Evolutionary conservation across 2,113 vertebrate genomes (phyloP), one percentile per base, ranked within the genome.

Genomic region (Salvelinus sp.): DNA sequence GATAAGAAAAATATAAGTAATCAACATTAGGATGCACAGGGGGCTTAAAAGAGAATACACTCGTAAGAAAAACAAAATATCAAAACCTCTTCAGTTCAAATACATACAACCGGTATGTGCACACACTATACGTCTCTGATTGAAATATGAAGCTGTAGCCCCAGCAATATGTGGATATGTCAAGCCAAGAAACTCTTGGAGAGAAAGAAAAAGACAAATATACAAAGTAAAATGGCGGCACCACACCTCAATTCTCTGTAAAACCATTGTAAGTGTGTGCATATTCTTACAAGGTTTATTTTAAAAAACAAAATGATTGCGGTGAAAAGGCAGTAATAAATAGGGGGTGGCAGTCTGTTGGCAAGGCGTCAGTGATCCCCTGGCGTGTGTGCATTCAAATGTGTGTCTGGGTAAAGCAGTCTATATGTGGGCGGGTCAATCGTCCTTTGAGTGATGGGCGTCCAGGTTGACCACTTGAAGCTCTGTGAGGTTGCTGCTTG

Each of bases 381-480:
- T 63, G 62, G 60, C 16, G 2, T 38, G 18, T 71, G 14, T 23
- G 74, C 28, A 27, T 57, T 76, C 23, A 28, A 22, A 0, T 6
- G 22, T 73, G 71, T 72, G 30, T 16, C 10, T 38, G n/a, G 44
- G 47, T 57, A 47, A 47, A 22, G 7, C 33, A 20, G 67, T 69
- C 33, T 48, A 48, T 48, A 23, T 81, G 28, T 3, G 75, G 74
- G 73, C 80, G 82, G 87, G 76, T 97, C 94, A 98, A 90, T 97
- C 95, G 73, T 92, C 95, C 92, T 97, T 97, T 77, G 93, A 83
- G 89, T 92, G 94, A 88, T 54, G 95, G 63, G 91, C 81, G n/a
- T 98, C 97, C 94, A 98, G 84, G 89, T 95, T 97, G 85, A 97
- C 96, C 73, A 97, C 96, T 90, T 97, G 96, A 77, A 98, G 94